Base-by-base conservation (phyloP, 2,888 invertebrate genomes). In the Apoderus coryli region DNA sequence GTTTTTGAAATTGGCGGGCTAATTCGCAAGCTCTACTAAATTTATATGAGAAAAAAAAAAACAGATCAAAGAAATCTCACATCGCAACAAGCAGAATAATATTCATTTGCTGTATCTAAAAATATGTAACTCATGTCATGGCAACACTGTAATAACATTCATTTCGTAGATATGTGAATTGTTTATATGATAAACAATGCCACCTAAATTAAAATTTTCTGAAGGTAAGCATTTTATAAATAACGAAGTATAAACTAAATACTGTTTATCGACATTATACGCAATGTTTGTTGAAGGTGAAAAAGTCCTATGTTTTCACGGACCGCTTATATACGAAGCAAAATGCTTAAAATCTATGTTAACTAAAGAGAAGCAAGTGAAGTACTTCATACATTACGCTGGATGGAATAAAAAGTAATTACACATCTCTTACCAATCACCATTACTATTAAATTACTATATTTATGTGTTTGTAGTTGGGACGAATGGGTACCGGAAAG, bases 341-440 rank as follows among this genome's bases (percentile, higher is more conserved):
- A 95, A 95, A 72, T 89, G 90, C 52, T 66, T 93, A 14, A 88
- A 86, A 60, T 72, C 75, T 41, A 72, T 76, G 31, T 64, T 80
- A 40, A 73, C 76, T 2, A 86, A 85, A 56, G 88, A 89, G 44
- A 88, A 88, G 57, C 76, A 78, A 57, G 69, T 85, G 4, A 76
- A 84, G 51, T 93, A 93, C 60, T 76, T 86, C 36, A 89, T 95
- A 41, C 95, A 95, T 59, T 95, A 95, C 57, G 89, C 89, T 42
- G 93, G 93, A 2, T 95, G 95, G 95, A 95, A 90, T 54, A 95
- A 93, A 65, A 93, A 88, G 89, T 92, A 66, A 63, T 69, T 58
- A 11, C 22, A 14, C 11, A 9, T 16, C 24, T 4, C 26, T n/a
- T 31, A 30, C 11, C 19, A 23, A 14, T 15, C 25, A 22, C 12